Evolutionary conservation across 2,888 invertebrate genomes (phyloP).

Genomic region (Hartigia nigra): DNA sequence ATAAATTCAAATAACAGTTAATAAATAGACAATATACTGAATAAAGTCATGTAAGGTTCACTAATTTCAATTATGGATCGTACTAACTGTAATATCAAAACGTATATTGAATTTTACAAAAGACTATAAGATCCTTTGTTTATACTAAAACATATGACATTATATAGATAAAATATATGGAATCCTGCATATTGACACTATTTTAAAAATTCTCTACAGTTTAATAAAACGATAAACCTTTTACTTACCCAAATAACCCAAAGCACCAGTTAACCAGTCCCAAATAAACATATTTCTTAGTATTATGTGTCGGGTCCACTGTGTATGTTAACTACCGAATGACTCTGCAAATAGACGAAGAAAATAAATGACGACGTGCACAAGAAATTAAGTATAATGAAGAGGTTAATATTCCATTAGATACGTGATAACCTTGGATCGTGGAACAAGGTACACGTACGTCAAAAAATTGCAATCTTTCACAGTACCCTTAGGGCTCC

Average conservation of each 20-base stretch:
- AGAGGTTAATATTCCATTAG: background rate
- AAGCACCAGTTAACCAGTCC: conserved; percentile 95
- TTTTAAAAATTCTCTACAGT: background rate
- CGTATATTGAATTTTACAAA: background rate
- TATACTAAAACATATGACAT: conserved; percentile 16
- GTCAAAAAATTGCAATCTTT: conserved; percentile 7
- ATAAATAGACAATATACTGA: conserved; percentile 4
- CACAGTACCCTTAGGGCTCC: background rate
- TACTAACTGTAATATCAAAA: background rate
- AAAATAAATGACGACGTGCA: conserved; percentile 24
- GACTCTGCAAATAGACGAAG: conserved; percentile 60
- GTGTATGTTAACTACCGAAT: conserved; percentile 44
- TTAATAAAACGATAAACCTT: conserved; percentile 21
- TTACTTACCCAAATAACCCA: conserved; percentile 90
- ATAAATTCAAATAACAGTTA: background rate
- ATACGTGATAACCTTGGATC: conserved; percentile 26
- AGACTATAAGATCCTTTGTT: background rate
- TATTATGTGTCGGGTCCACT: conserved; percentile 28
- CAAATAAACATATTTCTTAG: conserved; percentile 84
- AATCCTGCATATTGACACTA: background rate
- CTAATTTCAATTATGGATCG: background rate
- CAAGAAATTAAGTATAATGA: conserved; percentile 18
- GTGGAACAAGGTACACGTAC: conserved; percentile 3
- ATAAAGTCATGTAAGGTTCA: background rate
- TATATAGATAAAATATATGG: background rate